These are phyloP conservation scores for Goniozus legneri DNA, from an alignment of 1,140 invertebrate genomes.

Conservation along the genomic window DNA sequence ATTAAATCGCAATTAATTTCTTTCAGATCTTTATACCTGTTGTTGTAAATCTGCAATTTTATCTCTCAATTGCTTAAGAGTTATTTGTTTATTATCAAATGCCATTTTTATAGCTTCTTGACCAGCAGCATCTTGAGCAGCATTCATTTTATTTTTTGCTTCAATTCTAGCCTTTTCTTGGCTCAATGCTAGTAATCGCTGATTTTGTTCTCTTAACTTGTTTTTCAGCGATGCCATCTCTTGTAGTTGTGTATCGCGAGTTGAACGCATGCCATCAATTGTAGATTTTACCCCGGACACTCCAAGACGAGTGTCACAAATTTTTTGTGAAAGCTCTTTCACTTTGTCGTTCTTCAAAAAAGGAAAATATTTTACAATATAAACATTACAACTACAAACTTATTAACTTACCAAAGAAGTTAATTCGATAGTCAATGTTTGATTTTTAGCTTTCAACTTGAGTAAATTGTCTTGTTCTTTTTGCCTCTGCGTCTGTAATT, in stretches of 20 bases:
- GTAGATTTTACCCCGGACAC: slow-evolving; percentile 91
- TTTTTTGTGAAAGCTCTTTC: slow-evolving; percentile 81
- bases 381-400: too few species aligned
- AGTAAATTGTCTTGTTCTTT: slow-evolving; percentile 86
- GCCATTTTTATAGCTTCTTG: slow-evolving; percentile 65
- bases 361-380: too few species aligned
- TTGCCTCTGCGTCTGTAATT: slow-evolving; percentile 79
- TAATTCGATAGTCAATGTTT: slow-evolving; percentile 79
- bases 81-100: slow-evolving; percentile 78
- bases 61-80: slow-evolving; percentile 80
- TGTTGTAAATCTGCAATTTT: slow-evolving; percentile 65
- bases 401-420: slow-evolving; percentile 60
- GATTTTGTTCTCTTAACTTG: slow-evolving; percentile 80
- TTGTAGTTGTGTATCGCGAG: slow-evolving; percentile 83
- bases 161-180: slow-evolving; percentile 83
- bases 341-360: slow-evolving; percentile 72
- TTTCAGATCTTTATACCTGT: slow-evolving; percentile 48
- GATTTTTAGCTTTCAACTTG: slow-evolving; percentile 86
- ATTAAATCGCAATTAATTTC: slow-evolving; percentile 6
- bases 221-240: slow-evolving; percentile 87
- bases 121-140: slow-evolving; percentile 50
- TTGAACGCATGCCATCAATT: slow-evolving; percentile 93
- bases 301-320: slow-evolving; percentile 80
- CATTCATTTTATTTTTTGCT: slow-evolving; percentile 66
- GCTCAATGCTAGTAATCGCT: slow-evolving; percentile 71